phyloP scores from a whole-genome alignment of 2,113 vertebrate species.

The Trochalopteron elliotii region DNA sequence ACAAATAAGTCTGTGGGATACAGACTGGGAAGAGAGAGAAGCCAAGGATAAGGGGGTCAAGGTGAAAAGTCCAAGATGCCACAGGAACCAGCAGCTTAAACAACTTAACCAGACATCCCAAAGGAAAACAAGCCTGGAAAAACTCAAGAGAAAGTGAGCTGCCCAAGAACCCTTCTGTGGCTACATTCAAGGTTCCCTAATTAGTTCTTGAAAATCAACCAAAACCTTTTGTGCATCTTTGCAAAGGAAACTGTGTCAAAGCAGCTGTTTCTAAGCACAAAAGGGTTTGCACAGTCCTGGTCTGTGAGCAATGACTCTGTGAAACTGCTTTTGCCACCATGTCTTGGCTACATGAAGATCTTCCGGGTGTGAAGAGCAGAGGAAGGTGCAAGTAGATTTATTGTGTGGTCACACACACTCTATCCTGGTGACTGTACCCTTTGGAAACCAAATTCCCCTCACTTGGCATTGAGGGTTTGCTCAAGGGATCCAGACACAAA shows the following conservation, averaged over 20 bases:
- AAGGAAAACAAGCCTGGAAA: neutral
- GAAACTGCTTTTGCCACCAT: neutral
- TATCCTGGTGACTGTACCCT: neutral
- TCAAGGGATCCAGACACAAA: neutral
- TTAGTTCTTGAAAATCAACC: neutral
- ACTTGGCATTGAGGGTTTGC: neutral
- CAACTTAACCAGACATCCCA: neutral
- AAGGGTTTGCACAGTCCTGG: neutral
- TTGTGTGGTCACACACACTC: neutral
- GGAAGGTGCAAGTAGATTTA: neutral
- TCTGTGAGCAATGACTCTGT: neutral
- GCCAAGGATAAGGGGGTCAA: neutral
- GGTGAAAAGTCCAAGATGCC: neutral
- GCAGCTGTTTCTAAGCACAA: neutral
- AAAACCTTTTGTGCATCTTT: neutral
- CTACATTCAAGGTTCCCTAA: neutral
- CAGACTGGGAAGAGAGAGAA: neutral
- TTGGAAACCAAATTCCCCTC: neutral
- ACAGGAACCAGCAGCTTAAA: neutral
- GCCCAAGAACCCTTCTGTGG: neutral
- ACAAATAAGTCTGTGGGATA: neutral
- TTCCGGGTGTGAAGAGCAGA: neutral
- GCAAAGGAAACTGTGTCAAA: neutral
- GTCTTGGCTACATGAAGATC: neutral
- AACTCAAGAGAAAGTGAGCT: slow-evolving; percentile 8